Percentiles rank a stretch among this genome's conserved stretches.
Evolutionary conservation across 2,113 vertebrate species (phyloP).

Genomic region (Chitala chitala): DNA sequence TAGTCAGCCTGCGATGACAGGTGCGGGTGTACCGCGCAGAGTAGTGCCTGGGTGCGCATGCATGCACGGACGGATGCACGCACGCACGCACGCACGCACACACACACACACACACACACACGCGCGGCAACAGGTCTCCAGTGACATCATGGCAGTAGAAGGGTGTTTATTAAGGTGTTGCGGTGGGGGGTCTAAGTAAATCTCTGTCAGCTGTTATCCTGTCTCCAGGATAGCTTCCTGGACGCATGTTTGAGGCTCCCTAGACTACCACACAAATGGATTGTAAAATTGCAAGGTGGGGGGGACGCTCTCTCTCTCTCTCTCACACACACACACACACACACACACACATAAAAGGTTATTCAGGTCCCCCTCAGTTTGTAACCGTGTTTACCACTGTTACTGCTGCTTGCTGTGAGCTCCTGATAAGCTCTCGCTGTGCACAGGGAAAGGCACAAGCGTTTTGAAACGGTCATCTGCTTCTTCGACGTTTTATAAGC

Average conservation of each 20-base stretch:
- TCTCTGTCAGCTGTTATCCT: no score
- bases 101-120: no score
- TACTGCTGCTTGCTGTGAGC: slow-evolving; percentile 18
- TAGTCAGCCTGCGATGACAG: slow-evolving; percentile 25
- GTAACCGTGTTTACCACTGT: slow-evolving; percentile 40
- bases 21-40: neutral
- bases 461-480: neutral
- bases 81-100: no score
- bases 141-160: no score
- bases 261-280: slow-evolving; percentile 48
- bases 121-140: no score
- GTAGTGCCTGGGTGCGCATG: no score
- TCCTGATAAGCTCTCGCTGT: no score
- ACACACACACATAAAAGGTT: neutral
- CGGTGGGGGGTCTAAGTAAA: no score
- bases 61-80: no score
- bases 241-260: slow-evolving; percentile 59
- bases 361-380: slow-evolving; percentile 20
- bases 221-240: slow-evolving; percentile 36
- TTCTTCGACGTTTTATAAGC: slow-evolving; percentile 11
- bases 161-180: no score
- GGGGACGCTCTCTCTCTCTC: no score
- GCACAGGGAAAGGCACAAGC: no score
- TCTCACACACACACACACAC: neutral
- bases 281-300: slow-evolving; percentile 18